These are phyloP conservation scores for Syngnathus typhle DNA, from an alignment of 2,113 vertebrate species.

Conservation along the genomic window DNA sequence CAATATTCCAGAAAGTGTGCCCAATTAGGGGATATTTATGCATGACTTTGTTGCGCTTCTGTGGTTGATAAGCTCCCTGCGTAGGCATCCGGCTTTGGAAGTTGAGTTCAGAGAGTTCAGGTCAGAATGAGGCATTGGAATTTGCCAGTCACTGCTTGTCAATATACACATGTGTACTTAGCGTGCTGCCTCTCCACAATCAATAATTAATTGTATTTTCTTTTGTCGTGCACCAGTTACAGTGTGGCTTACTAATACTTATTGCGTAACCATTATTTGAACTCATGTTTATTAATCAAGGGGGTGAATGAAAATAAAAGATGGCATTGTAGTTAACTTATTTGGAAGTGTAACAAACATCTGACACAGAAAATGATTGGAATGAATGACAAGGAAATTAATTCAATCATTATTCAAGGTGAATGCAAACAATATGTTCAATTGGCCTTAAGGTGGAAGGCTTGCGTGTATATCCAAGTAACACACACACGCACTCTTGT, in stretches of 20 bases:
- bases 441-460: conserved; percentile 17
- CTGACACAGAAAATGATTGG: conserved; percentile 1
- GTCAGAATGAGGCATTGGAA: conserved; percentile 5
- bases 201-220: neutral
- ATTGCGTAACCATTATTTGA: neutral
- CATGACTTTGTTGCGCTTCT: conserved; percentile 28
- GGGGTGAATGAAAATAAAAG: neutral
- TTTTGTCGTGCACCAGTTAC: neutral
- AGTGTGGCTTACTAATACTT: neutral
- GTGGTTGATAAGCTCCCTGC: conserved; percentile 42
- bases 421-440: conserved; percentile 4
- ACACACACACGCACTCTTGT: conserved; percentile 25
- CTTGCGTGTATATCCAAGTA: conserved; percentile 28
- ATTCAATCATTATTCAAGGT: conserved; percentile 8
- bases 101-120: conserved; percentile 21
- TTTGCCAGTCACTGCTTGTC: neutral
- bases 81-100: conserved; percentile 24
- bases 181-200: conserved; percentile 5
- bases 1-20: conserved; percentile 51
- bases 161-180: neutral
- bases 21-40: conserved; percentile 56
- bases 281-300: neutral
- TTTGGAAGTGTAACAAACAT: neutral
- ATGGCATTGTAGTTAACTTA: conserved; percentile 2
- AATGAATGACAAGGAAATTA: neutral